Evolutionary conservation across 2,113 vertebrate species (phyloP).

Genomic region (Scytalopus superciliaris): DNA sequence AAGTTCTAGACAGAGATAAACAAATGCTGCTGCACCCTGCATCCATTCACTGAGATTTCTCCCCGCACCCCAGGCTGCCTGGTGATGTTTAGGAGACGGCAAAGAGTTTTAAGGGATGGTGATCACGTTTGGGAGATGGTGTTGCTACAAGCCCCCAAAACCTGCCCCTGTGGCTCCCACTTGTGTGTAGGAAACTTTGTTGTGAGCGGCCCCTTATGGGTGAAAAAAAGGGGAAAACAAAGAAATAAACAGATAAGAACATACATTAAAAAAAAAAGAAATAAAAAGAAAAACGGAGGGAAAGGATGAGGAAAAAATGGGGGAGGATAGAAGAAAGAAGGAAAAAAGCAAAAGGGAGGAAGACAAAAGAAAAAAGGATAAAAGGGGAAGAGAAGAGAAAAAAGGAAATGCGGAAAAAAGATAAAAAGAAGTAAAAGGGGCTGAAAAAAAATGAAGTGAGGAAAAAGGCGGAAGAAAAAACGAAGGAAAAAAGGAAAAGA

Average conservation of each 20-base stretch:
- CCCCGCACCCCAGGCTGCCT: neutral
- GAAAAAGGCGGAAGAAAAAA: no score
- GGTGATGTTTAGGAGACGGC: neutral
- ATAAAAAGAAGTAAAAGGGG: no score
- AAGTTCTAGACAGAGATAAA: neutral
- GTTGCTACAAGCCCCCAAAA: neutral
- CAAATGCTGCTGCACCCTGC: neutral
- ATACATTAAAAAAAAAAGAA: neutral
- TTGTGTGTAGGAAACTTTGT: neutral
- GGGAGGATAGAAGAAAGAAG: neutral
- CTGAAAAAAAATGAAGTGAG: neutral
- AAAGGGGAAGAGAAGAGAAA: no score
- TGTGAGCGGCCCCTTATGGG: neutral
- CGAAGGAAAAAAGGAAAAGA: neutral
- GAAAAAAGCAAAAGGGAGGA: neutral
- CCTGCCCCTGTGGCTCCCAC: fast-evolving
- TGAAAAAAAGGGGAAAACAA: neutral
- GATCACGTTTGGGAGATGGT: neutral
- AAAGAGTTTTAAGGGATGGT: neutral
- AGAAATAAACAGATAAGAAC: neutral
- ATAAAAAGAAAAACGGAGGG: neutral
- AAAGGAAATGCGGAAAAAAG: no score
- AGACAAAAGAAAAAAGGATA: no score
- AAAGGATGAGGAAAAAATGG: neutral
- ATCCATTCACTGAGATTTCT: neutral